Evolutionary conservation across 2,113 vertebrate species (phyloP), one percentile per base, ranked within the genome.

Genomic region (Syngnathus floridae): DNA sequence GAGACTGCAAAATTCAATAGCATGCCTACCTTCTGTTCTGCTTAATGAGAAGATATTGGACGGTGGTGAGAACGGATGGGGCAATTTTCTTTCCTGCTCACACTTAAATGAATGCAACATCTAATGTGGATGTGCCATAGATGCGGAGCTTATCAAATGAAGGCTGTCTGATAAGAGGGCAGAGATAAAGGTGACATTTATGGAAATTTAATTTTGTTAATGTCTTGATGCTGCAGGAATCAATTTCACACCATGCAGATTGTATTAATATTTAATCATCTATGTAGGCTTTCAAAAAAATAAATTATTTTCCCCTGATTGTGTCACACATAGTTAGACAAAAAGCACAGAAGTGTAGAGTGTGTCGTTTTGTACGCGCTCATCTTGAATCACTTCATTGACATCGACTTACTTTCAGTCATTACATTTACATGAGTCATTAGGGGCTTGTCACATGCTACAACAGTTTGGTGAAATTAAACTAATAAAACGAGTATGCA

Each of bases 391-490:
- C 31, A 21, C 63, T 43, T 54, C 41, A 63, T 72, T 52, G n/a
- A 64, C 26, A 36, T 56, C 17, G 8, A 51, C 19, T 51, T 51
- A n/a, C 48, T 51, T 51, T 51, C 59, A 73, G 59, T 79, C 59
- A 84, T 78, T 77, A 77, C 67, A 82, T 56, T 70, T 77, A 67
- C 71, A 80, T 77, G 64, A 73, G 71, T 69, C 77, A 77, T 83
- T 70, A 72, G 65, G 36, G 41, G 71, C 59, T 55, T 76, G 80
- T 74, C 73, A 81, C 59, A 55, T 65, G 59, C 51, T 71, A 63
- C 60, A 76, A 74, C 72, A 65, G 14, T 56, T 56, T 16, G 54
- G 26, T 56, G 41, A 70, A 74, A 75, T 69, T 72, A 64, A 73
- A 66, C 62, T 63, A 72, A 74, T 73, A 48, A 67, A 1, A 1